A percentile compares a stretch with the other conserved stretches of the same genome.
Conservation (phyloP, 2,113 vertebrate species). For the Cyrtonyx montezumae region DNA sequence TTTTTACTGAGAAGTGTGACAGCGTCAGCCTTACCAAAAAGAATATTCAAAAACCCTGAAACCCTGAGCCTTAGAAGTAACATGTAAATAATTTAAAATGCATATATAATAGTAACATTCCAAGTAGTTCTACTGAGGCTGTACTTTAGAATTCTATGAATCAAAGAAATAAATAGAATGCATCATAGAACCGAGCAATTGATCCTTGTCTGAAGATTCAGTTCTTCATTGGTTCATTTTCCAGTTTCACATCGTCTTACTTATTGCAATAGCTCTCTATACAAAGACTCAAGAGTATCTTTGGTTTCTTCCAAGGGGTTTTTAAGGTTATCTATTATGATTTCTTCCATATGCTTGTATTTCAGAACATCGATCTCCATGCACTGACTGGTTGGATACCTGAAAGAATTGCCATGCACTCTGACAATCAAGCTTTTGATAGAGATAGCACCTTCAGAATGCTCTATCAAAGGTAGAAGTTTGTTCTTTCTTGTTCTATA, state of each 20-base stretch:
- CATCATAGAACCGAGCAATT: neutral
- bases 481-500: neutral
- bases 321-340: neutral
- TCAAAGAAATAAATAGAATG: neutral
- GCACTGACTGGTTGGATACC: slow-evolving; percentile 98
- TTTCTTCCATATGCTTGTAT: slow-evolving; percentile 37
- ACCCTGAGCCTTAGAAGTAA: neutral
- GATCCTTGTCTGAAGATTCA: neutral
- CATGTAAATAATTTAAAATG: slow-evolving; percentile 24
- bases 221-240: neutral
- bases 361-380: slow-evolving; percentile 97
- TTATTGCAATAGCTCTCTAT: too few species aligned
- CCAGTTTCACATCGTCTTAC: neutral
- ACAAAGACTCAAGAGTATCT: neutral
- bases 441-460: slow-evolving; percentile 95
- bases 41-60: neutral
- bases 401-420: slow-evolving; percentile 99
- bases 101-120: neutral
- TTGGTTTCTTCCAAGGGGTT: neutral
- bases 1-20: neutral
- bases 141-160: neutral
- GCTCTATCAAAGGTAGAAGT: slow-evolving; percentile 92
- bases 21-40: neutral
- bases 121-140: neutral
- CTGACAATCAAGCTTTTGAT: slow-evolving; percentile 96